Evolutionary conservation across 2,797 vertebrate genomes (phyloP).

Genomic region (Oreochromis mossambicus): DNA sequence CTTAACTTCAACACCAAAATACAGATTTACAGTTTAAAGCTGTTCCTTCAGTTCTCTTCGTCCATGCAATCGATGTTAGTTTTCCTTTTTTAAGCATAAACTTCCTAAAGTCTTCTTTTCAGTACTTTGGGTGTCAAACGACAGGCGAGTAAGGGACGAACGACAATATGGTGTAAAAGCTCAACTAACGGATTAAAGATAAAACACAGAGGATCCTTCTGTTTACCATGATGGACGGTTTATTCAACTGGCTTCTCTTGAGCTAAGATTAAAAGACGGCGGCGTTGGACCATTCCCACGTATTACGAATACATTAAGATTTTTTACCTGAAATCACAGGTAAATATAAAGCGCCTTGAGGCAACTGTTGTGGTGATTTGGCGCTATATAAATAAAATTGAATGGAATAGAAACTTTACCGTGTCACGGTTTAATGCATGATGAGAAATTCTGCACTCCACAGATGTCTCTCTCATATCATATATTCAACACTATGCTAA

Average conservation of each 20-base stretch:
- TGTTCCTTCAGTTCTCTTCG: accelerated
- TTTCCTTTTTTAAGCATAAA: background rate
- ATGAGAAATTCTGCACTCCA: background rate
- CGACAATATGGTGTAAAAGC: background rate
- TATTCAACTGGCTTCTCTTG: background rate
- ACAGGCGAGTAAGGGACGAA: background rate
- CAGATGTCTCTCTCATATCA: background rate
- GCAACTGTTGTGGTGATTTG: no score
- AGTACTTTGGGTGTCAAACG: background rate
- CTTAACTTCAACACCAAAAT: background rate
- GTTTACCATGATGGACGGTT: background rate
- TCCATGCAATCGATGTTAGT: background rate
- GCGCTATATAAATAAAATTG: no score
- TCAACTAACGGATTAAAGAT: background rate
- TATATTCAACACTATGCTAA: background rate
- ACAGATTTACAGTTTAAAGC: background rate
- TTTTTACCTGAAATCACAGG: no score
- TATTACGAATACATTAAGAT: background rate
- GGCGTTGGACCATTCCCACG: background rate
- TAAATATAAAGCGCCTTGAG: no score
- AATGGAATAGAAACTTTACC: background rate
- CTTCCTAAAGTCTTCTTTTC: background rate
- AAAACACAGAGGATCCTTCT: background rate
- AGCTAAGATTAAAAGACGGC: background rate
- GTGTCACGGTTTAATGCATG: background rate